Evolutionary conservation across 64 coral and sea anemone genomes (phyloP), one percentile per base, ranked within the genome.

Genomic region (Trachythela sp.): DNA sequence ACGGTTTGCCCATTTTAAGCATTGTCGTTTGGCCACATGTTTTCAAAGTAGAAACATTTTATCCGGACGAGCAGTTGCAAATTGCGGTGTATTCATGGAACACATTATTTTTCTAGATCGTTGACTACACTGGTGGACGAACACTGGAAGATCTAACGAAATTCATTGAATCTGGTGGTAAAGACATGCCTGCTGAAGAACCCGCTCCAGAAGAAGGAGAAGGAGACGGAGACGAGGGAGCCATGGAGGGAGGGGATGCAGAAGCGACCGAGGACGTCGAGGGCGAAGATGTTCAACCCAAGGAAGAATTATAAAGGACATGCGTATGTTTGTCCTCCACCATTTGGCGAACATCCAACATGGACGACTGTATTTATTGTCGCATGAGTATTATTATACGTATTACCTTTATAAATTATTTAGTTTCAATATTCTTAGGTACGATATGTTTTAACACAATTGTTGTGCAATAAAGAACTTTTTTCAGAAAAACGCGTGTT

Each of bases 61-160:
- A n/a, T n/a, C n/a, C n/a, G n/a, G n/a, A n/a, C n/a, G n/a, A n/a
- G n/a, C n/a, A n/a, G n/a, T n/a, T n/a, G n/a, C n/a, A n/a, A n/a
- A n/a, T n/a, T n/a, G n/a, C n/a, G n/a, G n/a, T n/a, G n/a, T n/a
- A n/a, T n/a, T n/a, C n/a, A n/a, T n/a, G n/a, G n/a, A n/a, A n/a
- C n/a, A n/a, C n/a, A n/a, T 64, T 64, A 36, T 67, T 38, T 88
- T 54, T n/a, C 50, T 89, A 99, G 93, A 85, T 93, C 84, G 89
- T 99, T 85, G 96, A 99, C 39, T 99, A 99, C 51, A 95, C 92
- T 89, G 96, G 96, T 86, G 96, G 96, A 50, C 77, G 96, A 89
- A 95, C 93, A 11, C 72, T 95, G 36, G 96, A 99, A 13, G 93
- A 92, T 85, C 86, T 99, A 54, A 89, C 88, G 40, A 99, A 95